These are phyloP conservation scores for Clunio marinus DNA, from an alignment of 2,888 invertebrate species.

Conservation along the genomic window DNA sequence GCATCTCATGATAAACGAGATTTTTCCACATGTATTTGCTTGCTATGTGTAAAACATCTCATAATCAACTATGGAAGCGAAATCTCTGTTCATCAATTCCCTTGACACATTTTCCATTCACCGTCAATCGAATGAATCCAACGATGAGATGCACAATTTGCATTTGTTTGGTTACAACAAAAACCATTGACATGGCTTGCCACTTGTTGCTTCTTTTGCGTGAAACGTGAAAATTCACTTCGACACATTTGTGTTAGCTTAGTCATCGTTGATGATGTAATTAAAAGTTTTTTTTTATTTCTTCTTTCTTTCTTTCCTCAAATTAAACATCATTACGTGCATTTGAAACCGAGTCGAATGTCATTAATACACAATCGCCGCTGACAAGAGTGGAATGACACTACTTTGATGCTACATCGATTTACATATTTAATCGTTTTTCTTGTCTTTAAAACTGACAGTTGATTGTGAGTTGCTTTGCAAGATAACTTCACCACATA, in stretches of 20 bases:
- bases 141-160: background rate
- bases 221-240: slow-evolving; percentile 7
- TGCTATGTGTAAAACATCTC: too few species aligned
- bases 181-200: background rate
- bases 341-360: background rate
- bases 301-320: background rate
- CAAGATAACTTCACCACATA: slow-evolving; percentile 13
- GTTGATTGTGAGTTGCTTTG: background rate
- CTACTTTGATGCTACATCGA: background rate
- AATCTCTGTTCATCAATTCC: too few species aligned
- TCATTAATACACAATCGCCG: background rate
- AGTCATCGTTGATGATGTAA: slow-evolving; percentile 5
- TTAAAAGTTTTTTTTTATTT: too few species aligned
- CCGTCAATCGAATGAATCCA: too few species aligned
- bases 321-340: slow-evolving; percentile 19
- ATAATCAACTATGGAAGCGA: too few species aligned
- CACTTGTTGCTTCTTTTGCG: background rate
- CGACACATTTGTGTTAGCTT: slow-evolving; percentile 1
- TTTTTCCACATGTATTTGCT: too few species aligned
- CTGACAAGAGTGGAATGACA: background rate
- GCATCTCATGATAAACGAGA: too few species aligned
- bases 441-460: background rate
- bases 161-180: background rate
- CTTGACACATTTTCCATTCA: slow-evolving; percentile 13
- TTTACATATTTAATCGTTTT: slow-evolving; percentile 18